Percentiles rank a stretch among this genome's conserved stretches.
Conservation (phyloP, 2,113 vertebrate species). For the Vicugna pacos region DNA sequence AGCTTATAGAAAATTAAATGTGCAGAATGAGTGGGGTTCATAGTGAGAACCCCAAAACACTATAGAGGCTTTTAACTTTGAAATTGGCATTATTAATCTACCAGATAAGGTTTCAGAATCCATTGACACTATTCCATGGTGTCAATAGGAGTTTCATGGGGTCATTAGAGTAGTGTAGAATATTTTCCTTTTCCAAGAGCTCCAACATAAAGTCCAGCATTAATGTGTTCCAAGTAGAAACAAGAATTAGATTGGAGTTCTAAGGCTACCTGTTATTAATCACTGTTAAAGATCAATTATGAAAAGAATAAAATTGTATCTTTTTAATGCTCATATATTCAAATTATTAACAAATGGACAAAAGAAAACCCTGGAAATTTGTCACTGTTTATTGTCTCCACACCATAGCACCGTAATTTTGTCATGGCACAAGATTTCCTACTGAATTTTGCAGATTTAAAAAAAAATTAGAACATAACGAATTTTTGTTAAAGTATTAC, state of each 20-base stretch:
- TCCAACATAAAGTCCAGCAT: background rate
- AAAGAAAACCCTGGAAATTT: conserved; percentile 12
- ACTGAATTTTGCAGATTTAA: background rate
- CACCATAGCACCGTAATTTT: background rate
- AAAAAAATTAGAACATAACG: background rate
- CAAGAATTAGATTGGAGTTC: background rate
- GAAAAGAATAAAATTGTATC: background rate
- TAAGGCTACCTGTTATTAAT: conserved; percentile 28
- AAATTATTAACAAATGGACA: conserved; percentile 15
- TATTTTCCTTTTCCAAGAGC: background rate
- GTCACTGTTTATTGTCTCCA: conserved; percentile 13
- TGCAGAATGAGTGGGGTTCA: background rate
- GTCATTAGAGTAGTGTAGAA: background rate
- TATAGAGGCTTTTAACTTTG: background rate
- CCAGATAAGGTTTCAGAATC: background rate
- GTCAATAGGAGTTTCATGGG: background rate
- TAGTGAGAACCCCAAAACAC: background rate
- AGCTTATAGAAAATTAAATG: background rate
- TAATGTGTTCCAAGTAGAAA: background rate
- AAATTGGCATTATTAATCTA: background rate
- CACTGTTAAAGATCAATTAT: background rate
- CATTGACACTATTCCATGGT: background rate
- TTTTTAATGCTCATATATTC: background rate
- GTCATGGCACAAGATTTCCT: background rate
- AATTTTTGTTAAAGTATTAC: conserved; percentile 39